A percentile compares a stretch with the other conserved stretches of the same genome.
Evolutionary conservation across 2,888 invertebrate genomes (phyloP).

Genomic region (Oscheius sp.): DNA sequence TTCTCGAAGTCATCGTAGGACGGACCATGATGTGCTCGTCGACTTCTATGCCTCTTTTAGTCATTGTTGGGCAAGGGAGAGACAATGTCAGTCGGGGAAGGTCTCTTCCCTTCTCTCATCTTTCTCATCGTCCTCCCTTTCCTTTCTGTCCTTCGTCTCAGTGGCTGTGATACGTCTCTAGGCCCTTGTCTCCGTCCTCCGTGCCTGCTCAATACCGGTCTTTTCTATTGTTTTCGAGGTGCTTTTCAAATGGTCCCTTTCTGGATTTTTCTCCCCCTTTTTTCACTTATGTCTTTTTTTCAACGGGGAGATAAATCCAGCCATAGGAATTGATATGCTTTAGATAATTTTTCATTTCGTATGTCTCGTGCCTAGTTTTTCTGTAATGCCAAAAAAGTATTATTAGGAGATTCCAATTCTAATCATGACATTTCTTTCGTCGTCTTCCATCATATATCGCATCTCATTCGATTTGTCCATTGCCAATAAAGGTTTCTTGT

Average conservation of each 20-base stretch:
- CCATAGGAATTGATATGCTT: conserved; percentile 1
- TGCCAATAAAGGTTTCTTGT: conserved; percentile 10
- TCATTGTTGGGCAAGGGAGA: conserved; percentile 55
- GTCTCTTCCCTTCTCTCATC: too few relatives aligned
- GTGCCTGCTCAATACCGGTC: conserved; percentile 29
- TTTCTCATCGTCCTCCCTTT: too few relatives aligned
- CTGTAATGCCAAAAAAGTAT: not conserved
- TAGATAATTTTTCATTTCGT: conserved; percentile 13
- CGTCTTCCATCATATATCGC: conserved; percentile 19
- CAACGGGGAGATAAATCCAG: not conserved
- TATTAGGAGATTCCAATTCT: conserved; percentile 27
- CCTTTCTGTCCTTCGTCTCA: conserved; percentile 14
- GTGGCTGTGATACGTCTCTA: conserved; percentile 25
- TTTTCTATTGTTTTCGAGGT: conserved; percentile 22
- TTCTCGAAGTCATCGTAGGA: conserved; percentile 27
- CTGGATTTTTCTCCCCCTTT: too few relatives aligned
- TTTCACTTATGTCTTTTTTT: conserved; percentile 2
- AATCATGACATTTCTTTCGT: conserved; percentile 26
- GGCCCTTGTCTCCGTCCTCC: not conserved
- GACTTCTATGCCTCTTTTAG: conserved; percentile 63
- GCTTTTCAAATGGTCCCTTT: conserved; percentile 15
- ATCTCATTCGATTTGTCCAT: conserved; percentile 13
- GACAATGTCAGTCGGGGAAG: too few relatives aligned
- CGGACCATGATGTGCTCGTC: conserved; percentile 40
- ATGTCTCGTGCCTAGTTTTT: conserved; percentile 24